Base-by-base conservation (phyloP, 2,113 vertebrate genomes). In the Falcunculus frontatus region DNA sequence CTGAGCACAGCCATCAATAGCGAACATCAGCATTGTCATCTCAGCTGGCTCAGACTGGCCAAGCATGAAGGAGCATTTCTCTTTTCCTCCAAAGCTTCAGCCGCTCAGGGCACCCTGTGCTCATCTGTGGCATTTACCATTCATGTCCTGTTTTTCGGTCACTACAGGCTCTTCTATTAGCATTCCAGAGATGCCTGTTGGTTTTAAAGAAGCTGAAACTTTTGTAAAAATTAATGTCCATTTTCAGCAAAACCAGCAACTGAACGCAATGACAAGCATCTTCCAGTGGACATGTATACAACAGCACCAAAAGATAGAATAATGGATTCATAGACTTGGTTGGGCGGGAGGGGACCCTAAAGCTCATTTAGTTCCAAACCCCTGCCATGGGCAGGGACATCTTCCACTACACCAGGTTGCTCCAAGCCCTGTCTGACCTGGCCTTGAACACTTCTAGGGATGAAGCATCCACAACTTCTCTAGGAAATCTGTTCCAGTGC, bases 71-170 rank as follows among this genome's bases (percentile, higher is more conserved):
- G 13, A 39, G 5, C 2, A 11, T 46, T 83, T 46, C 10, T 62
- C 16, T 21, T 65, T 44, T 39, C 19, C 37, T 68, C 22, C 33
- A 32, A 67, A 65, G 20, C 17, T 77, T 50, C 21, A 7, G 25
- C 23, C 11, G 14, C 6, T 15, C 10, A 39, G 16, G 37, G 33
- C 33, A 46, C 33, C 29, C 33, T 44, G 13, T 0, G 0, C 14
- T 55, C 37, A 57, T 9, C 20, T 15, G 9, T 33, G 18, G 26
- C 32, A 55, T 32, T 60, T 62, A 22, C 11, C 10, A 11, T 35
- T 60, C 4, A 4, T 5, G 26, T 35, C 57, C 44, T 56, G 14
- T 41, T 62, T 33, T 56, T 1, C n/a, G 2, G 39, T 74, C 32
- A 13, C 25, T n/a, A 19, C 11, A 12, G 0, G 3, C 5, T 64